Base-by-base conservation (phyloP, 2,888 invertebrate genomes). In the Xestia c-nigrum region DNA sequence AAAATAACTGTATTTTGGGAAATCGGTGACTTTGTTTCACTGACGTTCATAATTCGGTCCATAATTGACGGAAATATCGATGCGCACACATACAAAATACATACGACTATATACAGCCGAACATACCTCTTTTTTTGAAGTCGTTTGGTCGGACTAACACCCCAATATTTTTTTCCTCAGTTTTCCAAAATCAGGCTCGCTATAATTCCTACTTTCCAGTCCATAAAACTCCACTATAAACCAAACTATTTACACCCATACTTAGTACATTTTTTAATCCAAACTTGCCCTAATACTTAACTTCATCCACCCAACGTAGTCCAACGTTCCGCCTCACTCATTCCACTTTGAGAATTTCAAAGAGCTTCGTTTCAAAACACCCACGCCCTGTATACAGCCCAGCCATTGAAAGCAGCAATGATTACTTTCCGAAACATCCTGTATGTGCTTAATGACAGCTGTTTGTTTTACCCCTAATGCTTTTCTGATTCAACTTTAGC, bases 401-500 rank as follows among this genome's bases (percentile, higher is more conserved):
- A 59, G 69, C 76, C 75, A 82, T 80, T 82, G 82, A 83, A 82
- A 83, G 85, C 81, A 85, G 76, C 72, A 66, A 83, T 85, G 81
- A 85, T 83, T 83, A 76, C 82, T 83, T 83, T 85, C 65, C 65
- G 85, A 85, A 83, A 85, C 81, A 68, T 46, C 72, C 85, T 83
- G 73, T 81, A 73, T 74, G 72, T 76, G 68, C 73, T 74, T 83
- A 83, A 85, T 84, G 86, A 83, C 61, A 75, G 74, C 79, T 76
- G 75, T 85, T 79, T 86, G 76, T 81, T 78, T 83, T 81, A 31
- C 61, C 64, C 46, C 71, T 77, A 85, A 83, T 82, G 79, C 72
- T 64, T 68, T 83, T 83, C 74, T 76, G 79, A 79, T 83, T 87
- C 77, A 87, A 87, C 85, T 79, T 79, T 74, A 82, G 71, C 85